Evolutionary conservation across 1,140 invertebrate genomes (phyloP), one percentile per base, ranked within the genome.

Genomic region (Hycleus phaleratus): DNA sequence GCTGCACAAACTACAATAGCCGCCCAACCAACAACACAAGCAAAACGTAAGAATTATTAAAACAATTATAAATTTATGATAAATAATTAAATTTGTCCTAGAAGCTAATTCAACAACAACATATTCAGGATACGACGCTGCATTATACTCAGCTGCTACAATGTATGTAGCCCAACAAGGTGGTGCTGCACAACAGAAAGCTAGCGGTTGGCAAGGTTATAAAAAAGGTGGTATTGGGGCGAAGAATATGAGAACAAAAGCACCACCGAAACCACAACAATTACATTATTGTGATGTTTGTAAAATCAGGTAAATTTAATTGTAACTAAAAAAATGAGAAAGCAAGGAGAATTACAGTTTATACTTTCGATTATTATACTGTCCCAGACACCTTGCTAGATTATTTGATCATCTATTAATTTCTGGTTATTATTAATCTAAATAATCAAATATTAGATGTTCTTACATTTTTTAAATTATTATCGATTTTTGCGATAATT

Each of bases 231-330:
- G 81, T 46, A 80, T 79, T 61, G 82, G 78, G 46, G 81, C 77
- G 72, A 82, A 82, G 71, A 78, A 77, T 62, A 82, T 84, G 72
- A 76, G 86, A 53, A 80, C 86, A 1, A 92, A 92, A 74, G 84
- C 86, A 10, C 85, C 88, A 10, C 90, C 90, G 1, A 93, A 93
- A 66, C 89, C 91, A 10, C 91, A 94, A 70, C 91, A 94, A 69
- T 77, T 95, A 47, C 91, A 95, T 75, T 96, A 95, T 74, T 96
- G 93, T 73, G 93, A 97, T 75, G 91, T 97, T 3, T 98, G 96
- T 76, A 97, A 97, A 72, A 98, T 98, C 68, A 97, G 93, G 61
- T 98, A 63, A 63, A 40, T 39, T 25, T 7, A n/a, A 7, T 54
- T n/a, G 26, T 56, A 49, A 18, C 18, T 18, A 18, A 1, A 18